phyloP scores from a whole-genome alignment of 2,797 vertebrate genomes.

The Lerista edwardsae region DNA sequence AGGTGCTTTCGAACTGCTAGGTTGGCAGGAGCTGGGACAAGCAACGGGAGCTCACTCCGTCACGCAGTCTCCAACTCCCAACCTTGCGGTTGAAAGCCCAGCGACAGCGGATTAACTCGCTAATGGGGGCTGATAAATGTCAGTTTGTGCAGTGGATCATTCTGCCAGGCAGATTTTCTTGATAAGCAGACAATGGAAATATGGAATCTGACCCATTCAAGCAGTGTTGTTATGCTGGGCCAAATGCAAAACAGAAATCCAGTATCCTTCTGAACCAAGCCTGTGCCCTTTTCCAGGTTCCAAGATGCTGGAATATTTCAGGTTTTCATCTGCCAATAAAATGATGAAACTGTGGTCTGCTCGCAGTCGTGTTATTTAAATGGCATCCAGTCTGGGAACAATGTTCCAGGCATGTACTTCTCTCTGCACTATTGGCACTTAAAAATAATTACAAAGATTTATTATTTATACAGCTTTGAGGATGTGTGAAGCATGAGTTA shows the following conservation, averaged over 20 bases:
- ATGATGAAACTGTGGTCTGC: neutral
- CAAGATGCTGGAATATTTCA: conserved; percentile 27
- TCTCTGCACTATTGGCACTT: neutral
- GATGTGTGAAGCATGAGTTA: conserved; percentile 16
- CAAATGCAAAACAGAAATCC: conserved; percentile 23
- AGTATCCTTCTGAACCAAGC: neutral
- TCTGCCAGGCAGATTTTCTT: conserved; percentile 23
- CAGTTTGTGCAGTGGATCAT: conserved; percentile 16
- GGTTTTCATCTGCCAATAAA: conserved; percentile 6
- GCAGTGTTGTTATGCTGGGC: neutral
- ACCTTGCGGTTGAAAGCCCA: too few relatives aligned
- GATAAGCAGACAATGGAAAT: conserved; percentile 22
- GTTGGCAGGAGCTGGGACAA: too few relatives aligned
- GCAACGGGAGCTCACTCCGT: too few relatives aligned
- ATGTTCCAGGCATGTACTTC: neutral
- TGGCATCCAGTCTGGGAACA: neutral
- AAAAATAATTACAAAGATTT: conserved; percentile 34
- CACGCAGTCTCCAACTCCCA: too few relatives aligned
- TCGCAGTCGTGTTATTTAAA: neutral
- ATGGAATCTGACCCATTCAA: neutral
- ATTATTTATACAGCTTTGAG: conserved; percentile 29
- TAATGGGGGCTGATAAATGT: neutral
- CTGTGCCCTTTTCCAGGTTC: neutral
- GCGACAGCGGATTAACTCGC: too few relatives aligned
- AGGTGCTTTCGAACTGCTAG: too few relatives aligned